Evolutionary conservation across 2,888 invertebrate genomes (phyloP), one percentile per base, ranked within the genome.

Genomic region (Ctenicera cuprea): DNA sequence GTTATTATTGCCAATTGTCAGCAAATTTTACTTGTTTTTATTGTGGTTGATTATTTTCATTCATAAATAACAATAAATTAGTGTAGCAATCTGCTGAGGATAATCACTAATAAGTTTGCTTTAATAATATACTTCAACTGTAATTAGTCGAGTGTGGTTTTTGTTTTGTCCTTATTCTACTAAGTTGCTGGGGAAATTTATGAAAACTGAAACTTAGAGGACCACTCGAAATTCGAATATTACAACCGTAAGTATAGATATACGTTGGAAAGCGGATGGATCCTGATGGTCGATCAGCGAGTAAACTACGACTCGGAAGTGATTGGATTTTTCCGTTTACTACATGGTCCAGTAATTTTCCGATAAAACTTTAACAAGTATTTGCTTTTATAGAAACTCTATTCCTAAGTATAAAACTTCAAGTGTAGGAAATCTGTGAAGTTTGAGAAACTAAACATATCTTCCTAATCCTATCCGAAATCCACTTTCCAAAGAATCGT

Each of bases 291-390:
- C 68, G 68, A 68, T 68, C 68, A 64, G 52, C 45, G 37, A 71
- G 57, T 65, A 52, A 59, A 71, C 65, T 64, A 54, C 45, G 41
- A 64, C 71, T 63, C 43, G 45, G 63, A 73, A 73, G 73, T 73
- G 68, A 71, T 74, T 71, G 62, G 71, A 71, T 71, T 74, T 69
- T 66, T 74, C 61, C 74, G 52, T 71, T 71, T 71, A 54, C 74
- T 68, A 41, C 71, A 74, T 71, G 74, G 74, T 75, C 64, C 63
- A 71, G 71, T 63, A 75, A 68, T 71, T 71, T 71, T 64, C 67
- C 68, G 68, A 75, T 75, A 74, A 70, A 73, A 73, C 67, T 73
- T 73, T 68, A 73, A 72, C 72, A 72, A 70, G 74, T 70, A 71
- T 74, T 57, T 57, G 64, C 65, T 70, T 74, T 74, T 74, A 73